These are phyloP conservation scores for Drosophila stalkeri DNA, from an alignment of 2,888 invertebrate species.

Conservation along the genomic window DNA sequence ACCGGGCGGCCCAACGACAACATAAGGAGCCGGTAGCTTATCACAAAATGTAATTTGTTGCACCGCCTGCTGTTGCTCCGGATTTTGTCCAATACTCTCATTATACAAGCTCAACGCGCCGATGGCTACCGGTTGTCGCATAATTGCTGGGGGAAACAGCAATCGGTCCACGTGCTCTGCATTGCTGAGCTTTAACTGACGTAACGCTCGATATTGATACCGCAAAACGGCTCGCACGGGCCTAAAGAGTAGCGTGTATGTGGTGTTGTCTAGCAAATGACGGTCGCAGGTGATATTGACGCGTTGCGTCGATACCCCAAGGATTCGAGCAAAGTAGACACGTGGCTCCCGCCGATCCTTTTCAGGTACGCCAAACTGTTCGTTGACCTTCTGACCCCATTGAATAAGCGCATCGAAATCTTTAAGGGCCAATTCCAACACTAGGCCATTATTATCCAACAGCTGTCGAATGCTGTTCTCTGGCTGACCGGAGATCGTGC, in stretches of 20 bases:
- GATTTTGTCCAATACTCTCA: slow-evolving; percentile 86
- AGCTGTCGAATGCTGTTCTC: slow-evolving; percentile 36
- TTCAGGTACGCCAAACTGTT: slow-evolving; percentile 42
- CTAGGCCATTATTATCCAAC: slow-evolving; percentile 43
- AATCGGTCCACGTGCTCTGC: slow-evolving; percentile 54
- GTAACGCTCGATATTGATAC: slow-evolving; percentile 80
- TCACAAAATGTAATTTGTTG: slow-evolving; percentile 87
- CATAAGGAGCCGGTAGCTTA: slow-evolving; percentile 89
- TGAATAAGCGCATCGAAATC: slow-evolving; percentile 52
- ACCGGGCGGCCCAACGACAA: slow-evolving; percentile 90
- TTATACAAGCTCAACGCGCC: slow-evolving; percentile 46
- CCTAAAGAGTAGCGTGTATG: slow-evolving; percentile 68
- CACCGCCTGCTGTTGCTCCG: slow-evolving; percentile 89
- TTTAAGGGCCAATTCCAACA: slow-evolving; percentile 62
- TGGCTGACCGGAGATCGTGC: neutral
- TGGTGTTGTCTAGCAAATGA: slow-evolving; percentile 55
- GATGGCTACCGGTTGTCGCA: neutral
- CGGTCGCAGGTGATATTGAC: slow-evolving; percentile 71
- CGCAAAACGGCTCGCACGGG: slow-evolving; percentile 75
- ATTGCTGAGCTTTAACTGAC: slow-evolving; percentile 49
- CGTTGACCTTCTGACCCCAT: slow-evolving; percentile 57
- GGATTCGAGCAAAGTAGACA: slow-evolving; percentile 64
- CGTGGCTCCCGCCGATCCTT: slow-evolving; percentile 55
- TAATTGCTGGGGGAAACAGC: slow-evolving; percentile 55
- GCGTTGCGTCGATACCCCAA: slow-evolving; percentile 63